Evolutionary conservation across 2,797 vertebrate genomes (phyloP).

Genomic region (Gadopsis bispinosus): DNA sequence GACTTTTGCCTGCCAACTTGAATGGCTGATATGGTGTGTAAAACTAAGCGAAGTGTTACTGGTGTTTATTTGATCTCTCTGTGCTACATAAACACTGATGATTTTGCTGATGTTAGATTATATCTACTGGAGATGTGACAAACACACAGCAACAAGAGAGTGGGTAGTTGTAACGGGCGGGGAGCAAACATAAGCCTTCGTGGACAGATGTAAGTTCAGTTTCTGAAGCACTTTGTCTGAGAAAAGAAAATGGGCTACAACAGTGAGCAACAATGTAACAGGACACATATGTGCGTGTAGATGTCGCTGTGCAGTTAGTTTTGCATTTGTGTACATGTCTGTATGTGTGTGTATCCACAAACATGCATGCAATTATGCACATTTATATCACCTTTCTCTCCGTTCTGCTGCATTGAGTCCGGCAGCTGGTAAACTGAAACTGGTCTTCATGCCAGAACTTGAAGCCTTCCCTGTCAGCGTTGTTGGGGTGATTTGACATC

Average conservation of each 20-base stretch:
- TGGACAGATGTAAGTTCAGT: conserved; percentile 26
- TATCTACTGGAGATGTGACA: not conserved
- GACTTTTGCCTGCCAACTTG: not conserved
- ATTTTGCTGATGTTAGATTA: not conserved
- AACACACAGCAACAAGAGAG: not conserved
- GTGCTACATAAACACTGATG: not conserved
- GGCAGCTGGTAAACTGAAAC: conserved; percentile 59
- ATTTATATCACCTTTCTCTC: conserved; percentile 7
- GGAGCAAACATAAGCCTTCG: conserved; percentile 4
- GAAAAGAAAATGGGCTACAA: conserved; percentile 14
- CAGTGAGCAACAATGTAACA: conserved; percentile 39
- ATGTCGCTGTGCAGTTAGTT: not conserved
- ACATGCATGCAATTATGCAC: conserved; percentile 30
- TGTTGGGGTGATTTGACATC: conserved; percentile 19
- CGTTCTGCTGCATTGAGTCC: conserved; percentile 32
- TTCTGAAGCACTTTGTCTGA: conserved; percentile 45
- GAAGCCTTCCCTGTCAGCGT: conserved; percentile 34
- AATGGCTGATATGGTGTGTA: not conserved
- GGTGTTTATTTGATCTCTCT: not conserved
- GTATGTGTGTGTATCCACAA: conserved; percentile 9
- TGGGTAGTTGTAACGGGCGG: not conserved
- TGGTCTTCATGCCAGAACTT: conserved; percentile 54
- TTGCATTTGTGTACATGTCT: conserved; percentile 25
- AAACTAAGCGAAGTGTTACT: not conserved
- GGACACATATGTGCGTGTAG: conserved; percentile 54